Evolutionary conservation across 1,140 invertebrate species (phyloP).

Genomic region (Stenopsyche tienmushanensis): DNA sequence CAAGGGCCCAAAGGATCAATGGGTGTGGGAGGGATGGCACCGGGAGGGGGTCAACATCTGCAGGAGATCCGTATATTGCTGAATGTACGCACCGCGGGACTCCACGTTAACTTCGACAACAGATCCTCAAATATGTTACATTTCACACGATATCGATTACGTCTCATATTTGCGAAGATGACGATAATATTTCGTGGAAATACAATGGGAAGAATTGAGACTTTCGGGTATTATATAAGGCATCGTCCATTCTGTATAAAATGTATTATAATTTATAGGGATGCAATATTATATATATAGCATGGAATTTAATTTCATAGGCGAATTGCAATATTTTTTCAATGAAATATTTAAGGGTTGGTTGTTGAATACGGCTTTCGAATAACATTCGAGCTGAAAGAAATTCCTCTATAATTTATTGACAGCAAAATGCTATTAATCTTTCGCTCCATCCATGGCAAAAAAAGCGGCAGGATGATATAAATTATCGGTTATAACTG

Average conservation of each 20-base stretch:
- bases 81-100: constrained; percentile 21
- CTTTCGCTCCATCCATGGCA: not conserved
- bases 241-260: not conserved
- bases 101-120: not conserved
- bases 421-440: constrained; percentile 1
- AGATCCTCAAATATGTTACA: constrained; percentile 10
- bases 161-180: too few species aligned
- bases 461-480: not conserved
- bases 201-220: too few species aligned
- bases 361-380: too few species aligned
- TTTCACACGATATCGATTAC: too few species aligned
- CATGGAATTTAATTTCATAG: too few species aligned
- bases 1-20: constrained; percentile 10
- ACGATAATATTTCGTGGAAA: too few species aligned
- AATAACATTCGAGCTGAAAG: not conserved
- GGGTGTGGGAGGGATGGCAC: not conserved
- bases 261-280: not conserved
- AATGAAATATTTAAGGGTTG: too few species aligned
- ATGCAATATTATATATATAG: not conserved
- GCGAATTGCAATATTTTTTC: too few species aligned
- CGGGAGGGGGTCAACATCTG: constrained; percentile 17
- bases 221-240: too few species aligned
- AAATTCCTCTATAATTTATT: not conserved
- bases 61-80: constrained; percentile 16
- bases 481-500: constrained; percentile 6